These are phyloP conservation scores for Anguilla rostrata DNA, from an alignment of 2,113 vertebrate species.

Conservation along the genomic window DNA sequence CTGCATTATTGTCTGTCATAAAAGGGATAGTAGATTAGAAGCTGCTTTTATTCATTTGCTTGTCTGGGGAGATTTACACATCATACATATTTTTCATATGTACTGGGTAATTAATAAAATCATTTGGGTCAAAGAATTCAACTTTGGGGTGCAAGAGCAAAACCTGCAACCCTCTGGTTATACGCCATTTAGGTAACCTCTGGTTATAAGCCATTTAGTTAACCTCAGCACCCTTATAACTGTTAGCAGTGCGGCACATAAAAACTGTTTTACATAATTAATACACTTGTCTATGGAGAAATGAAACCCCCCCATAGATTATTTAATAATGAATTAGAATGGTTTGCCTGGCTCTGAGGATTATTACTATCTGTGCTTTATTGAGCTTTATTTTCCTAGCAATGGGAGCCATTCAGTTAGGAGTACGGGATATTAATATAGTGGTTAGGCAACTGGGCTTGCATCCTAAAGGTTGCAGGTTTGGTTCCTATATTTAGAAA, in stretches of 20 bases:
- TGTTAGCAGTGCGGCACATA: not conserved
- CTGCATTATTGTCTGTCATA: not conserved
- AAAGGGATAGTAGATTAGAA: not conserved
- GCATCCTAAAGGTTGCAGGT: too few species aligned
- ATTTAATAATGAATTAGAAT: not conserved
- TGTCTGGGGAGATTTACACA: not conserved
- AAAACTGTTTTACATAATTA: constrained; percentile 6
- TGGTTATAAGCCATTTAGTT: not conserved
- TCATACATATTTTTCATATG: not conserved
- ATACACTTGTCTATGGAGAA: constrained; percentile 7
- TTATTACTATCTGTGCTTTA: not conserved
- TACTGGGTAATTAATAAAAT: not conserved
- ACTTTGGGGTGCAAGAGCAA: not conserved
- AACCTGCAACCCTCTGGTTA: not conserved
- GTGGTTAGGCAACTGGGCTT: too few species aligned
- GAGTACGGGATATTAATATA: not conserved
- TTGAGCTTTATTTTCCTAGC: not conserved
- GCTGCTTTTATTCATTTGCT: not conserved
- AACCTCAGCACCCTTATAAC: not conserved
- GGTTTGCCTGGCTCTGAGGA: not conserved
- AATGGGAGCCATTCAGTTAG: not conserved
- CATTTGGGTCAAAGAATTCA: not conserved
- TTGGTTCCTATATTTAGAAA: too few species aligned
- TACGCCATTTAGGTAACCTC: not conserved
- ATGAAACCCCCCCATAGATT: not conserved